Percentiles rank a stretch among this genome's conserved stretches.
Conservation (phyloP, 2,797 vertebrate genomes). For the Champsocephalus gunnari region DNA sequence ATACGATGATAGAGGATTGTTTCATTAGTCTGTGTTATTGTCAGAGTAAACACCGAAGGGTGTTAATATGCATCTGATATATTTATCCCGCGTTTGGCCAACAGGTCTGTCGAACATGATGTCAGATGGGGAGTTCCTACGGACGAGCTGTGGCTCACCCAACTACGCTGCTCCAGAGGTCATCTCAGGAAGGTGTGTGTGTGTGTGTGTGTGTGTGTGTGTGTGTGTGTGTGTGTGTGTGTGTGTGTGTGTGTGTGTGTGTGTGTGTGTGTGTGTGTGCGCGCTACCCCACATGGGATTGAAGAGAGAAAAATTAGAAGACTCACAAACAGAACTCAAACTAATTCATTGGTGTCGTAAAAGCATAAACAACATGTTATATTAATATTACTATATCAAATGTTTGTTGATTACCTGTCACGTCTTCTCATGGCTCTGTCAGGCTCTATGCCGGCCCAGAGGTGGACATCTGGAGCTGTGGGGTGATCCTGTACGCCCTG, state of each 20-base stretch:
- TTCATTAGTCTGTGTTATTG: constrained; percentile 1
- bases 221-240: too few species aligned
- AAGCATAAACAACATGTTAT: not conserved
- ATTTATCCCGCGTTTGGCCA: constrained; percentile 40
- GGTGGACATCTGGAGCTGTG: constrained; percentile 99
- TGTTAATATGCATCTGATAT: not conserved
- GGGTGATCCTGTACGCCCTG: constrained; percentile 96
- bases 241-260: too few species aligned
- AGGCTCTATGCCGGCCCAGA: constrained; percentile 98
- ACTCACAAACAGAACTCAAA: too few species aligned
- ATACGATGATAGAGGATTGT: constrained; percentile 1
- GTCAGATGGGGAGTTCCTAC: constrained; percentile 98
- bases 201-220: too few species aligned
- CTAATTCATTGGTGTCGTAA: not conserved
- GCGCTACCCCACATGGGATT: too few species aligned
- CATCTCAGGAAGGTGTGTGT: constrained; percentile 95
- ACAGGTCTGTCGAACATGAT: constrained; percentile 99
- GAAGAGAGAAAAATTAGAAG: too few species aligned
- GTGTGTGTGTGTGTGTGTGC: too few species aligned
- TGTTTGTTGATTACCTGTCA: not conserved
- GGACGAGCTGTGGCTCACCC: constrained; percentile 98
- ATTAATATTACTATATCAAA: not conserved
- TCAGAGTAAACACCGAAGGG: constrained; percentile 8
- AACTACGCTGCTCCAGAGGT: constrained; percentile 99
- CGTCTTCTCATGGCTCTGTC: constrained; percentile 10